phyloP scores from a whole-genome alignment of 2,113 vertebrate genomes.

The Drymodes brunneopygia region DNA sequence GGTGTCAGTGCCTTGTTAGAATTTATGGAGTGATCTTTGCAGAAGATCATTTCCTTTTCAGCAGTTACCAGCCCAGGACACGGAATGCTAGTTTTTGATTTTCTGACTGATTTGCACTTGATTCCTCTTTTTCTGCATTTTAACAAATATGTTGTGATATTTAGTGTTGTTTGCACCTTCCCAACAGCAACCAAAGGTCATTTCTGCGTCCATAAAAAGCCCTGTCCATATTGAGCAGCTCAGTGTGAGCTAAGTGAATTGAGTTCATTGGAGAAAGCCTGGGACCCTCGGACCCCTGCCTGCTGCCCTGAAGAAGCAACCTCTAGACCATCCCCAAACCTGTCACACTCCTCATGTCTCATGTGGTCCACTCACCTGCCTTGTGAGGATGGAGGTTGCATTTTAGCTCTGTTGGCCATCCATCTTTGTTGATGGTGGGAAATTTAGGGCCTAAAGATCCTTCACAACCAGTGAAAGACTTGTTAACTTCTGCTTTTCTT shows the following conservation, averaged over 20 bases:
- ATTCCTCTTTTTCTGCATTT: not conserved
- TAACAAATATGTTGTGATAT: not conserved
- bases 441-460: not conserved
- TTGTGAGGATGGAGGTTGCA: not conserved
- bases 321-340: not conserved
- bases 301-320: not conserved
- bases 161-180: not conserved
- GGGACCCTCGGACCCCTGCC: not conserved
- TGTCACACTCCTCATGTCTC: not conserved
- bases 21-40: not conserved
- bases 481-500: not conserved
- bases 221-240: not conserved
- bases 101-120: not conserved
- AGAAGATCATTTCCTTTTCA: not conserved
- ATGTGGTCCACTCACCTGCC: not conserved
- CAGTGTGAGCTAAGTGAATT: not conserved
- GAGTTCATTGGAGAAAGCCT: not conserved
- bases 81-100: not conserved
- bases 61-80: not conserved
- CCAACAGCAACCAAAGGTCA: not conserved
- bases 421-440: not conserved
- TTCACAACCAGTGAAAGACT: not conserved
- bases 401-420: not conserved
- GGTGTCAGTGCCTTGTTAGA: not conserved
- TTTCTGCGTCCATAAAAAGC: not conserved